Evolutionary conservation across 2,113 vertebrate genomes (phyloP).

Genomic region (Bombycilla garrulus): DNA sequence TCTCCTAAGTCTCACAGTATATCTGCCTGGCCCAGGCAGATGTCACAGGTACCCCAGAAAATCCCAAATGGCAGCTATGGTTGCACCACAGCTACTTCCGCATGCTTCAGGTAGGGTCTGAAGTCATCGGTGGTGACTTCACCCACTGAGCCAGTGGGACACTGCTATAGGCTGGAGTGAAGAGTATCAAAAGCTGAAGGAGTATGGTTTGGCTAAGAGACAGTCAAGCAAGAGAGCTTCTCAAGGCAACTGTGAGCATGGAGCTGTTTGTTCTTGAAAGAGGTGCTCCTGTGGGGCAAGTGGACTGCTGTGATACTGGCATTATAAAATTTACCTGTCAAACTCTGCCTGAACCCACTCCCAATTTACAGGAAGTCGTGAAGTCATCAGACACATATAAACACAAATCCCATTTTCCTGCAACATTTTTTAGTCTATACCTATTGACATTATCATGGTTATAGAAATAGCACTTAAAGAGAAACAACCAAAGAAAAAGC

Average conservation of each 20-base stretch:
- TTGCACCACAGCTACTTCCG: neutral
- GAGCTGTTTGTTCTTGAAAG: neutral
- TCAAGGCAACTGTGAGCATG: fast-evolving
- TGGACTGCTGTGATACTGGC: neutral
- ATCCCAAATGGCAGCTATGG: neutral
- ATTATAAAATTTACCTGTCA: fast-evolving
- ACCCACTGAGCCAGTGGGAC: fast-evolving
- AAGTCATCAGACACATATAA: neutral
- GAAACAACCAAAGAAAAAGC: neutral
- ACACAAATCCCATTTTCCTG: neutral
- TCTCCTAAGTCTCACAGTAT: neutral
- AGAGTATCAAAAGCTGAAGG: neutral
- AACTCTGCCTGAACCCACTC: neutral
- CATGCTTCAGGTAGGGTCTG: neutral
- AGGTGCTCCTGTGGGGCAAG: fast-evolving
- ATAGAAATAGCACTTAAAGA: neutral
- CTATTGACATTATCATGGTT: neutral
- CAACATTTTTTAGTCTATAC: neutral
- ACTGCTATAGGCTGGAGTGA: fast-evolving
- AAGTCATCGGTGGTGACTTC: neutral
- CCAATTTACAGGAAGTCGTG: fast-evolving
- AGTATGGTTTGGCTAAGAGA: neutral
- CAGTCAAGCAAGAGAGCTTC: neutral
- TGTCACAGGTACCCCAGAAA: neutral
- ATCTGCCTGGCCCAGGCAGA: neutral